Base-by-base conservation (phyloP, 2,888 invertebrate species). In the Melitaea athalia region DNA sequence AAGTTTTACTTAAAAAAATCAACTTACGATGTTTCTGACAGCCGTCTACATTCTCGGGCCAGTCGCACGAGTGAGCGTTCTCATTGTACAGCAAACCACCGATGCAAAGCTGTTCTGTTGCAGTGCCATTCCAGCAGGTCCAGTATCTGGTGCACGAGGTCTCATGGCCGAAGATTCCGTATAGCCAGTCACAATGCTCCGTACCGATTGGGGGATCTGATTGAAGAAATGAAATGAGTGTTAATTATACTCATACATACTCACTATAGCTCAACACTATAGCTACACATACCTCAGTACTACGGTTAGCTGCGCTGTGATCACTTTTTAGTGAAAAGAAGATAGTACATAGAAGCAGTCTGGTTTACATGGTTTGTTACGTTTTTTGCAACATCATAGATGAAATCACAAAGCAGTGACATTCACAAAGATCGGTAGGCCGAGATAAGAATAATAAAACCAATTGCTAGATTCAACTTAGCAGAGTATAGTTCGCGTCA, bases 51-150 rank as follows among this genome's bases (percentile, higher is more conserved):
- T 98, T 97, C 82, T 98, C 97, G 0, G 98, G 98, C 98, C 98
- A 98, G 87, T 98, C 98, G 85, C 98, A 98, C 60, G 97, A 97
- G 85, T 98, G 97, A 0, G 97, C 96, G 79, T 96, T 95, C 88
- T 98, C 98, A 84, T 98, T 98, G 94, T 98, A 98, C 38, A 98
- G 93, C 59, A 98, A 94, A 0, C 98, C 98, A 33, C 98, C 98
- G 80, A 98, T 98, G 88, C 98, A 98, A 64, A 97, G 95, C 86
- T 98, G 98, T 82, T 98, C 98, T 0, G 97, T 97, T 12, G 97
- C 96, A 0, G 98, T 98, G 15, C 98, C 98, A 87, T 98, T 98
- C 98, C 98, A 98, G 86, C 98, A 98, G 0, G 98, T 98, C 98
- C 98, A 98, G 86, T 98, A 98, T 61, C 98, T 93, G 5, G 98